Percentiles rank a stretch among this genome's conserved stretches.
Conservation (phyloP, 2,113 vertebrate genomes). For the Rhegmatorhina hoffmannsi region DNA sequence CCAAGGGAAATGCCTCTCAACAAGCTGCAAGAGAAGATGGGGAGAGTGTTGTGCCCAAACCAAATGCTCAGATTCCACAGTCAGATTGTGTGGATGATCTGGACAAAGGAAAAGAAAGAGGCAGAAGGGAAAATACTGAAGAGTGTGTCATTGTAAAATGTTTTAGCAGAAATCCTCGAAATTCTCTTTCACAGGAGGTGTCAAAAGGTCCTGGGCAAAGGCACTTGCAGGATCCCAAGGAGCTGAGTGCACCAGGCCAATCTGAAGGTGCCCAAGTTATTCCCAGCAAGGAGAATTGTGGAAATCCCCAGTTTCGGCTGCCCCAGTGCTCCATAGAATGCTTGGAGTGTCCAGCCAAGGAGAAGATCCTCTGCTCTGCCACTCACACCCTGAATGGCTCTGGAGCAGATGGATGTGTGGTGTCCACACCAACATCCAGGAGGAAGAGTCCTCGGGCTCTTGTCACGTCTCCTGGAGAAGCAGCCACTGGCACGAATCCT, state of each 20-base stretch:
- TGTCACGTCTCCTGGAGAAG: fast-evolving
- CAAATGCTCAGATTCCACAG: background rate
- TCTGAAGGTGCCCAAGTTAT: background rate
- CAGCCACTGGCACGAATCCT: background rate
- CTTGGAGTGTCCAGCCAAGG: background rate
- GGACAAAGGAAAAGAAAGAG: background rate
- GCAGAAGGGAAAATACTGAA: background rate
- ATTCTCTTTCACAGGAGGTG: background rate
- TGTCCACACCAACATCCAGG: background rate
- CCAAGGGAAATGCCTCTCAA: background rate
- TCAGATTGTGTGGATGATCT: background rate
- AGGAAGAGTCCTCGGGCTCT: background rate
- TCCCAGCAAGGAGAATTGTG: background rate
- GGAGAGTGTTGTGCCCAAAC: background rate
- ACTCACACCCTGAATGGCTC: fast-evolving
- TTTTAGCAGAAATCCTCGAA: background rate
- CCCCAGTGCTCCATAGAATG: background rate
- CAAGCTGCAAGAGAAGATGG: slow-evolving; percentile 15
- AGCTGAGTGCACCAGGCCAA: background rate
- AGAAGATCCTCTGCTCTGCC: fast-evolving
- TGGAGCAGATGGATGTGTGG: fast-evolving
- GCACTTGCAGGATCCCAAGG: background rate
- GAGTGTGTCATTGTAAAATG: background rate
- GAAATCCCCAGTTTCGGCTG: background rate
- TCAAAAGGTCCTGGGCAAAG: background rate